Evolutionary conservation across 1,140 invertebrate genomes (phyloP).

Genomic region (Cydia pomonella): DNA sequence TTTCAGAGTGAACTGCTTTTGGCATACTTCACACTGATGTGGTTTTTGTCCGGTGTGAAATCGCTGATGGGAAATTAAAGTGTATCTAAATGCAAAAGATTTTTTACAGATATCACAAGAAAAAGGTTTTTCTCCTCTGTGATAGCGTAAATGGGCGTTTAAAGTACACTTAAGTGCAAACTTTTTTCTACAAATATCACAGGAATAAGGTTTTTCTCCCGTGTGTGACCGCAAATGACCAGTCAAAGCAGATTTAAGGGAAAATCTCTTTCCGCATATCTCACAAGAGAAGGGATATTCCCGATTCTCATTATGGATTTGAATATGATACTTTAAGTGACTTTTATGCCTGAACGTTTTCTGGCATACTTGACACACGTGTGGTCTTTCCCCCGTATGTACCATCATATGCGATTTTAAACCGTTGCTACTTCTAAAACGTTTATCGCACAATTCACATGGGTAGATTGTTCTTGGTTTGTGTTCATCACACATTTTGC

Average conservation of each 20-base stretch:
- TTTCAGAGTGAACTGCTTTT: not conserved
- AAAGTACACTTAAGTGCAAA: conserved; percentile 2
- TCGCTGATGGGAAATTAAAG: conserved; percentile 6
- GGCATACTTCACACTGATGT: conserved; percentile 7
- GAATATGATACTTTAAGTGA: conserved; percentile 7
- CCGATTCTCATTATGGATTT: conserved; percentile 8
- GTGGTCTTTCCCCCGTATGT: not conserved
- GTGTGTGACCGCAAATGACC: not conserved
- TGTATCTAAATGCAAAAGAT: conserved; percentile 5
- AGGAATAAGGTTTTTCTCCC: conserved; percentile 8
- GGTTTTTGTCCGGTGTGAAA: conserved; percentile 8
- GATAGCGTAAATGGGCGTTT: conserved; percentile 6
- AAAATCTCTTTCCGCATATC: conserved; percentile 2
- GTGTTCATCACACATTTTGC: not conserved
- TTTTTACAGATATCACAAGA: conserved; percentile 2
- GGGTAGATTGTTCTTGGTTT: not conserved
- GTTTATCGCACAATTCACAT: not conserved
- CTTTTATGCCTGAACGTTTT: conserved; percentile 15
- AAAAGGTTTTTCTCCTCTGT: conserved; percentile 13
- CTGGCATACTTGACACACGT: conserved; percentile 9
- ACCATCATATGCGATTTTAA: conserved; percentile 16
- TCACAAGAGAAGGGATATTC: conserved; percentile 14
- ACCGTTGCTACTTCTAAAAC: not conserved
- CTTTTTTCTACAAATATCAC: not conserved
- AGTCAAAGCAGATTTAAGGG: conserved; percentile 15